phyloP scores from a whole-genome alignment of 2,797 vertebrate genomes.

The Pelobates cultripes region DNA sequence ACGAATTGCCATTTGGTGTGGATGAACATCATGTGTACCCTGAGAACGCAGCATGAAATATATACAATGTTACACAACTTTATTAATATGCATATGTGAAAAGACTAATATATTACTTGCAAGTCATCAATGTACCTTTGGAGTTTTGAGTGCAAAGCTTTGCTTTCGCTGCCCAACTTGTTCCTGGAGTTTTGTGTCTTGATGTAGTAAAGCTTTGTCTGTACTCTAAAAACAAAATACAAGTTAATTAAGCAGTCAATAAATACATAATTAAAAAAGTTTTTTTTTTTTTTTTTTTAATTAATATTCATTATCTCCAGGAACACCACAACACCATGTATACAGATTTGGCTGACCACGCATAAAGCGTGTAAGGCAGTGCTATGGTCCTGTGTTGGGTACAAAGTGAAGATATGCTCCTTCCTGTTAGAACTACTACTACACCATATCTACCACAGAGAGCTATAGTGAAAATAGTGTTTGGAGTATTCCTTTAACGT shows the following conservation, averaged over 20 bases:
- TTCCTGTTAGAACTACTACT: too few relatives aligned
- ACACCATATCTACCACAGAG: too few relatives aligned
- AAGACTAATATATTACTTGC: background rate
- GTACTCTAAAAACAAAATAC: slow-evolving; percentile 1
- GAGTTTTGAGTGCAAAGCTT: slow-evolving; percentile 84
- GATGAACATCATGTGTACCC: slow-evolving; percentile 93
- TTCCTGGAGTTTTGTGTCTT: slow-evolving; percentile 70
- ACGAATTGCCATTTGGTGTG: slow-evolving; percentile 92
- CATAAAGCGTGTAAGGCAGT: too few relatives aligned
- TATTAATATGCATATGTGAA: background rate
- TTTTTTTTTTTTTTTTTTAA: too few relatives aligned
- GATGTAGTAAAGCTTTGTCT: slow-evolving; percentile 68
- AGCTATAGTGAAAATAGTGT: too few relatives aligned
- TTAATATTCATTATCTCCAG: too few relatives aligned
- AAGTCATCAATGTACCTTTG: slow-evolving; percentile 78
- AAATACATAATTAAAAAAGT: too few relatives aligned
- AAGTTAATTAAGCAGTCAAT: background rate
- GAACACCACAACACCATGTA: too few relatives aligned
- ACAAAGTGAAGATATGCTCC: too few relatives aligned
- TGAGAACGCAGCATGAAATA: slow-evolving; percentile 58
- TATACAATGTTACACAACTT: background rate
- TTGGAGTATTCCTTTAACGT: too few relatives aligned
- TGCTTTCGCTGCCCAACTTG: slow-evolving; percentile 76
- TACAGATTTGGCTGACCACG: too few relatives aligned
- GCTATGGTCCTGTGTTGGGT: too few relatives aligned